Base-by-base conservation (phyloP, 1,140 invertebrate species). In the Eupeodes corollae region DNA sequence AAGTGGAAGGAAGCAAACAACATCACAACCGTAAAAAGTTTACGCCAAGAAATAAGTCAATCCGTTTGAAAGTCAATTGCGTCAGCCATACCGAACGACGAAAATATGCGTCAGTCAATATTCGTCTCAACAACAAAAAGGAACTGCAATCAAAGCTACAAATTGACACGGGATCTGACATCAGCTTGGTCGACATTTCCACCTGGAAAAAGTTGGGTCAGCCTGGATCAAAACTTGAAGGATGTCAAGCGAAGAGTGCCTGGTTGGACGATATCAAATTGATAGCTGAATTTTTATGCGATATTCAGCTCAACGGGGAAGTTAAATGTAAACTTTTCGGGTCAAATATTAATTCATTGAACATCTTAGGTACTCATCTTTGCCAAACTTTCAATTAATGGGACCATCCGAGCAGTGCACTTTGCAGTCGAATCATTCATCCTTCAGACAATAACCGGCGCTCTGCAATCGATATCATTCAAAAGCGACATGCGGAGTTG, bases 101-200 rank as follows among this genome's bases (percentile, higher is more conserved):
- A 8, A 26, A 26, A 26, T 26, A 5, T 8, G 21, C 8, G 21
- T 5, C 21, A 8, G 21, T 26, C 21, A 26, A 8, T 8, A 26
- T 26, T 26, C 21, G 21, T 8, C 3, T 26, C 21, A 26, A 5
- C 21, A 3, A 5, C 21, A 26, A 26, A 3, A 8, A 5, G 21
- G 32, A 30, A 44, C 19, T 44, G n/a, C 42, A 30, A 30, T n/a
- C n/a, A n/a, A n/a, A n/a, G n/a, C n/a, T n/a, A n/a, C n/a, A n/a
- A n/a, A n/a, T 44, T 13, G 42, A 44, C 15, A 44, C 42, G 5
- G 42, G 21, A n/a, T 44, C 42, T 6, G 42, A 44, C 31, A 30
- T 44, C 42, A 30, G 19, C 5, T 15, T 44, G 30, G 32, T 44
- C n/a, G 42, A 31, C 30, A 31, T 32, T 11, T 31, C 30, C 6